These are phyloP conservation scores for Ctenosaura bakeri DNA, from an alignment of 2,797 vertebrate genomes.

Conservation along the genomic window DNA sequence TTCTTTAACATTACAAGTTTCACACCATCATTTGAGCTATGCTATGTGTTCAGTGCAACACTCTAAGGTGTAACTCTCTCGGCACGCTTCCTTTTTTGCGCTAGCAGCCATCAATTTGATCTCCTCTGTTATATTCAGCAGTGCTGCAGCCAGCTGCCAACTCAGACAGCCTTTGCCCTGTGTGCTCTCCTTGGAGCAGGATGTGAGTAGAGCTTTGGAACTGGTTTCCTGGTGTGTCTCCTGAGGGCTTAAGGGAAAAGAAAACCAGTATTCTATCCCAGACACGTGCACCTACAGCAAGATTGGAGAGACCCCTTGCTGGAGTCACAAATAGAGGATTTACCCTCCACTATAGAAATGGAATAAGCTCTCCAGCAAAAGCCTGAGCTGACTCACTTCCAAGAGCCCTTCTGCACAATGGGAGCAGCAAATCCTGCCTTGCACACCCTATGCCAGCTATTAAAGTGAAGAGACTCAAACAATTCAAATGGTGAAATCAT, in stretches of 20 bases:
- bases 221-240: conserved; percentile 71
- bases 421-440: conserved; percentile 47
- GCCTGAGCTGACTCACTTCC: conserved; percentile 55
- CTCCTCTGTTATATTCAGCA: conserved; percentile 20
- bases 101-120: conserved; percentile 29
- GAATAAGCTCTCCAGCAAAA: conserved; percentile 71
- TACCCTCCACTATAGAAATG: conserved; percentile 74
- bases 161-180: conserved; percentile 46
- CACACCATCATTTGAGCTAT: neutral
- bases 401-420: conserved; percentile 54
- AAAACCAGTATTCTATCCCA: conserved; percentile 70
- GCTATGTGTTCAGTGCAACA: conserved; percentile 10
- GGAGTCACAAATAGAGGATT: conserved; percentile 78
- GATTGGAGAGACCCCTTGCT: conserved; percentile 76
- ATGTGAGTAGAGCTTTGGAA: conserved; percentile 53
- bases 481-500: conserved; percentile 53
- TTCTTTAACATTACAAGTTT: neutral
- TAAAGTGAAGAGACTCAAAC: conserved; percentile 55
- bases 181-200: conserved; percentile 51
- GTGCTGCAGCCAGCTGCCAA: conserved; percentile 48
- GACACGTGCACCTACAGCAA: conserved; percentile 80
- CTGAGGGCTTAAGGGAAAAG: conserved; percentile 68
- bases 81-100: conserved; percentile 19
- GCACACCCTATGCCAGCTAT: conserved; percentile 54
- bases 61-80: neutral